Evolutionary conservation across 2,797 vertebrate genomes (phyloP), one percentile per base, ranked within the genome.

Genomic region (Melanotaenia boesemani): DNA sequence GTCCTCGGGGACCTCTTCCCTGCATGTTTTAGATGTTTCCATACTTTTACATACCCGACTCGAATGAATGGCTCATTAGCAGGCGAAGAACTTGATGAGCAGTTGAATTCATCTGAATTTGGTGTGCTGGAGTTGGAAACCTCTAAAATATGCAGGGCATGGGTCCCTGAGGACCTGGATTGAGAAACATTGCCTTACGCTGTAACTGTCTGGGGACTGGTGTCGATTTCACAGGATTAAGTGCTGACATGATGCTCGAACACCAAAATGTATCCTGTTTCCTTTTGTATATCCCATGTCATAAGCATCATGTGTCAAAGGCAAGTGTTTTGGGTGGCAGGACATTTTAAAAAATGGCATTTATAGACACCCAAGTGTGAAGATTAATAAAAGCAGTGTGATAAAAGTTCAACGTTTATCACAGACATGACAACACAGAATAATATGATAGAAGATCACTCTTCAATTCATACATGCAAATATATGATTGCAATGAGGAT

Each of bases 331-430:
- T 58, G 59, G 54, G 52, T 70, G 10, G 63, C 39, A 37, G 69
- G 50, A 52, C 61, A 64, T 70, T 78, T 67, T 11, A 4, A 44
- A 72, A 74, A 18, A 36, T 10, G 39, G 22, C 46, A 70, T 76
- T 72, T 39, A 26, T 30, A 66, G 55, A 72, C 44, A 77, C 79
- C 69, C 48, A 44, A 5, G 20, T 58, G 34, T 59, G 52, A 46
- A 74, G 59, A 64, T 76, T 68, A 28, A 71, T 8, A 41, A 62
- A 72, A 55, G 34, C 62, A 60, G 56, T 26, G 39, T 16, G 9
- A 39, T 22, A 8, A 64, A 4, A 1, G 58, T 61, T 63, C 62
- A 48, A 84, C 37, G 63, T 41, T 15, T 63, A 54, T 69, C 46
- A 75, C n/a, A 65, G 6, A 56, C 32, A 28, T 0, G 55, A 34